These are phyloP conservation scores for Ciconia maguari DNA, from an alignment of 2,113 vertebrate species.

Conservation along the genomic window DNA sequence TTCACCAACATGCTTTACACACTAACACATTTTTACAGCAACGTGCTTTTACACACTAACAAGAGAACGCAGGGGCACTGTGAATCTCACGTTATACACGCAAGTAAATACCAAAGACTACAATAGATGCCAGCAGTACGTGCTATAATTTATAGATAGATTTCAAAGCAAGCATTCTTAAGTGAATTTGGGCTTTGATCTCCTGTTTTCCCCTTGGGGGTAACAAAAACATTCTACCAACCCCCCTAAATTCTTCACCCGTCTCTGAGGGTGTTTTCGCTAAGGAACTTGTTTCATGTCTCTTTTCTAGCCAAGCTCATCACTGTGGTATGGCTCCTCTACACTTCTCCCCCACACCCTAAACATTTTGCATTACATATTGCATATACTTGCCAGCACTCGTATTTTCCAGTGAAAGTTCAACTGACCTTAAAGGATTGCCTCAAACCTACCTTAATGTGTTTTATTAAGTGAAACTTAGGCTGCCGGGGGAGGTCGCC, in stretches of 20 bases:
- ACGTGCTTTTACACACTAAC: not conserved
- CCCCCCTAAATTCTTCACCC: constrained; percentile 43
- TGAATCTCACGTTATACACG: not conserved
- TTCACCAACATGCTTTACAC: not conserved
- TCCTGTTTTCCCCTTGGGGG: constrained; percentile 55
- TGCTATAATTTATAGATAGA: constrained; percentile 61
- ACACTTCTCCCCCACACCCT: constrained; percentile 58
- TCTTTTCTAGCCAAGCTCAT: constrained; percentile 64
- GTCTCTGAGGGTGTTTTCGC: constrained; percentile 46
- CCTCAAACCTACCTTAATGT: constrained; percentile 45
- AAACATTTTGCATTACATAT: constrained; percentile 62
- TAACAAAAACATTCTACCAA: constrained; percentile 60
- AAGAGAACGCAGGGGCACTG: not conserved
- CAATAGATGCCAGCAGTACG: constrained; percentile 49
- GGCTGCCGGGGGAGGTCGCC: not conserved
- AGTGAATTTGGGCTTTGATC: constrained; percentile 64
- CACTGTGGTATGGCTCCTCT: constrained; percentile 60
- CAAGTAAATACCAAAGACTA: constrained; percentile 52
- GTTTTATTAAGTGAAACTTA: constrained; percentile 49
- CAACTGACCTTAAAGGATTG: constrained; percentile 64
- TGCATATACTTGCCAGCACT: constrained; percentile 61
- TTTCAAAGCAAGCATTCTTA: constrained; percentile 65
- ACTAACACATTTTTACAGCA: not conserved
- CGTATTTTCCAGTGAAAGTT: constrained; percentile 62
- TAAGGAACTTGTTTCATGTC: constrained; percentile 52